Evolutionary conservation across 1,140 invertebrate genomes (phyloP).

Genomic region (Lordiphosa stackelbergi): DNA sequence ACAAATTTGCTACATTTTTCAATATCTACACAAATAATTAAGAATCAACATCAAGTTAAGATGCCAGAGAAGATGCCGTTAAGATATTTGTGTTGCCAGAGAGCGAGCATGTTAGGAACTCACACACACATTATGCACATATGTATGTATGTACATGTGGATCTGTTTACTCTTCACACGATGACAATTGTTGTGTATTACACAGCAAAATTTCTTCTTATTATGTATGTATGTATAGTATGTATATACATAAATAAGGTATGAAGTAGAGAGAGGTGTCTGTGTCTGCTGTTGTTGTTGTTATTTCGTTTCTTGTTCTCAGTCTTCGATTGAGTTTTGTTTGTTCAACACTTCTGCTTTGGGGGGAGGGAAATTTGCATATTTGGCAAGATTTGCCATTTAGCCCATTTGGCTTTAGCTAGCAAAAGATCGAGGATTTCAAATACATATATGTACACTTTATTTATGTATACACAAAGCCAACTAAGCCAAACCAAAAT

Average conservation of each 20-base stretch:
- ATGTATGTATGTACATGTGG: slow-evolving; percentile 1
- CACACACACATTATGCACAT: slow-evolving; percentile 1
- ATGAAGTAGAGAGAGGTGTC: slow-evolving; percentile 1
- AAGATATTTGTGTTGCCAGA: too few relatives aligned
- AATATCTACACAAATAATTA: too few relatives aligned
- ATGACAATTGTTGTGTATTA: slow-evolving; percentile 58
- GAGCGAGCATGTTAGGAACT: neutral
- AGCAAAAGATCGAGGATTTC: slow-evolving; percentile 21
- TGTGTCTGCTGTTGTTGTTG: slow-evolving; percentile 11
- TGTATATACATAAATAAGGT: neutral
- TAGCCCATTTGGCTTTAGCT: slow-evolving; percentile 7
- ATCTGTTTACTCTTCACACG: slow-evolving; percentile 61
- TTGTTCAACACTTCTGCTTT: slow-evolving; percentile 12
- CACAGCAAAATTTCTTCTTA: slow-evolving; percentile 31
- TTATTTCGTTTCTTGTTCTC: slow-evolving; percentile 23
- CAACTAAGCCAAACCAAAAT: slow-evolving; percentile 68
- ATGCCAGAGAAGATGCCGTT: too few relatives aligned
- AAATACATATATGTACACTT: slow-evolving; percentile 9
- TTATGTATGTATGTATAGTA: slow-evolving; percentile 8
- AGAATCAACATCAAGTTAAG: neutral
- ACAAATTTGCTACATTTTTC: too few relatives aligned
- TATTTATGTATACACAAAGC: slow-evolving; percentile 12
- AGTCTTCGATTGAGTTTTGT: slow-evolving; percentile 5
- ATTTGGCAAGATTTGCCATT: slow-evolving; percentile 44
- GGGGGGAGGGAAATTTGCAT: slow-evolving; percentile 29